A percentile compares a stretch with the other conserved stretches of the same genome.
phyloP scores from a whole-genome alignment of 2,113 vertebrate genomes.

The Platysternon megacephalum region DNA sequence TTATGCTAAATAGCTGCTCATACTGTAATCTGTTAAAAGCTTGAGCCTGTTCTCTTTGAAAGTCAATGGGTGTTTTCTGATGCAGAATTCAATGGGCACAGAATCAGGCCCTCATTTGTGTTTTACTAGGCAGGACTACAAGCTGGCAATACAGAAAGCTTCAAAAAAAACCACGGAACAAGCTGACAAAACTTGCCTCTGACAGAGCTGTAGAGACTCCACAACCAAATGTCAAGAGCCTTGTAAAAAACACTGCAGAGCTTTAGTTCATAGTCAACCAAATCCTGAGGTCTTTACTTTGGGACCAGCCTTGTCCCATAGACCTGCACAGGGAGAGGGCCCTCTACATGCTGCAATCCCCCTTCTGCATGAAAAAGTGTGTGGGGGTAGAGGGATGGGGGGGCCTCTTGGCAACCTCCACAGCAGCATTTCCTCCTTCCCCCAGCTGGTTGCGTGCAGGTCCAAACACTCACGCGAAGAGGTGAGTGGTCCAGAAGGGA shows the following conservation, averaged over 20 bases:
- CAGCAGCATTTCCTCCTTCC: background rate
- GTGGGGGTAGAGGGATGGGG: rapidly evolving
- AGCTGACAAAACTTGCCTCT: background rate
- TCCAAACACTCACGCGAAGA: rapidly evolving
- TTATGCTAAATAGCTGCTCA: conserved; percentile 63
- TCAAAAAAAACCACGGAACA: background rate
- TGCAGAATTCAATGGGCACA: conserved; percentile 25
- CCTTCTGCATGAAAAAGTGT: background rate
- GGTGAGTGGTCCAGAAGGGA: background rate
- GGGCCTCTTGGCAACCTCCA: background rate
- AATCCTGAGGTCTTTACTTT: rapidly evolving
- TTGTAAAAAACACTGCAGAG: background rate
- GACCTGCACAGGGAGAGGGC: background rate
- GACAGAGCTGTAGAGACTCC: conserved; percentile 26
- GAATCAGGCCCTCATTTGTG: conserved; percentile 57
- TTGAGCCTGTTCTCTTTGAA: conserved; percentile 39
- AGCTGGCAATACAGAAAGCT: background rate
- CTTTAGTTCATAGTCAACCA: conserved; percentile 1
- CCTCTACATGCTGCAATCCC: background rate
- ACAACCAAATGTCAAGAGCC: background rate
- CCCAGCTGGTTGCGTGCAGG: background rate
- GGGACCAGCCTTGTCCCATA: background rate
- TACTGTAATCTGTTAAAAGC: conserved; percentile 47
- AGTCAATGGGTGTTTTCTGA: conserved; percentile 49
- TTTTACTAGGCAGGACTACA: conserved; percentile 32